Conservation (phyloP, 1,140 invertebrate species). For the Bombus affinis region DNA sequence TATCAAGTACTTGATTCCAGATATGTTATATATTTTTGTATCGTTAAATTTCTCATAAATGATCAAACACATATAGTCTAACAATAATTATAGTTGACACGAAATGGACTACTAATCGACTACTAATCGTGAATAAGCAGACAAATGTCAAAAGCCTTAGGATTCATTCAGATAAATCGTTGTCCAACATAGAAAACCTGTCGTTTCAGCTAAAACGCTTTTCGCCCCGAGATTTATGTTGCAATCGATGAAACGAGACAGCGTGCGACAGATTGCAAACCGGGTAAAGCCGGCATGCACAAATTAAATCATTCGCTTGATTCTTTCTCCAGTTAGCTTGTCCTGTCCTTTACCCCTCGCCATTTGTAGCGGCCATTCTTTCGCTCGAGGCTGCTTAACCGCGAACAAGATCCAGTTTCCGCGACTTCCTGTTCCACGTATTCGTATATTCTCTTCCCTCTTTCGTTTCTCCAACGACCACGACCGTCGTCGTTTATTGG, state of each 20-base stretch:
- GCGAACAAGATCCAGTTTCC: conserved; percentile 44
- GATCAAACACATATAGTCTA: neutral
- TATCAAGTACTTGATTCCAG: neutral
- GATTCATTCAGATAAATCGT: neutral
- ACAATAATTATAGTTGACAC: neutral
- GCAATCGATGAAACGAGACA: conserved; percentile 30
- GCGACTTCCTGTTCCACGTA: conserved; percentile 36
- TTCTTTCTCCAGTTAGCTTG: neutral
- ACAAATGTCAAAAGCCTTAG: neutral
- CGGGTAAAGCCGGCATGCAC: neutral
- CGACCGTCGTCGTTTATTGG: neutral
- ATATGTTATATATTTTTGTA: neutral
- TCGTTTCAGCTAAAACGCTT: neutral
- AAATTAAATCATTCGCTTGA: conserved; percentile 40
- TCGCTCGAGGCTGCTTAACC: conserved; percentile 23
- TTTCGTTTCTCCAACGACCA: too few relatives aligned
- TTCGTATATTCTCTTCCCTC: neutral
- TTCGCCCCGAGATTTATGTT: conserved; percentile 20
- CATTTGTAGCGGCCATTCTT: conserved; percentile 16
- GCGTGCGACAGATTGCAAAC: conserved; percentile 17
- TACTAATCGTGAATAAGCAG: neutral
- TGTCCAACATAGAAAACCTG: conserved; percentile 4
- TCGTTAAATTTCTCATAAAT: neutral
- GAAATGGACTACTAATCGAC: neutral
- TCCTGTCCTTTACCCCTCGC: neutral